A percentile compares a stretch with the other conserved stretches of the same genome.
These are phyloP conservation scores for Dryocosmus kuriphilus DNA, from an alignment of 2,888 invertebrate species.

Conservation along the genomic window DNA sequence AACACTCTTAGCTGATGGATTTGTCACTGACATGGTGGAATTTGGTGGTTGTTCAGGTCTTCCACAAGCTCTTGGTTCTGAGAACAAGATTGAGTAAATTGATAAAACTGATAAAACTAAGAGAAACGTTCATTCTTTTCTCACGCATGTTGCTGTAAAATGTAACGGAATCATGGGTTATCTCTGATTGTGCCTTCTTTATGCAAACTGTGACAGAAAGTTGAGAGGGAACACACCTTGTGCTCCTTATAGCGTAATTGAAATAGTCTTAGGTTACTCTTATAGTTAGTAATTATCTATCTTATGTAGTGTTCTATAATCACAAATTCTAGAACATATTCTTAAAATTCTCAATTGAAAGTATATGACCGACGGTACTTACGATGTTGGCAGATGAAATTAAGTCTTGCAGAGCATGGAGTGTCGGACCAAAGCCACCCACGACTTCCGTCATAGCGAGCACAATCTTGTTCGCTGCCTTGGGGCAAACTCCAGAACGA, in stretches of 20 bases:
- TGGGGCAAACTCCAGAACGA: slow-evolving; percentile 94
- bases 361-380: slow-evolving; percentile 77
- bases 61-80: slow-evolving; percentile 94
- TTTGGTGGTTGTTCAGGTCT: slow-evolving; percentile 95
- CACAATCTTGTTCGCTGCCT: slow-evolving; percentile 90
- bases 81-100: slow-evolving; percentile 41
- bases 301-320: background rate
- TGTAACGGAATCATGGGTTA: slow-evolving; percentile 29
- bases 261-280: slow-evolving; percentile 3
- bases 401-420: slow-evolving; percentile 89
- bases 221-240: slow-evolving; percentile 19
- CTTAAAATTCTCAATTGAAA: background rate
- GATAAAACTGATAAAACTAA: background rate
- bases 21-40: slow-evolving; percentile 86
- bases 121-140: background rate
- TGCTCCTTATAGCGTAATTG: slow-evolving; percentile 17
- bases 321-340: background rate
- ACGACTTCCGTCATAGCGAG: slow-evolving; percentile 93
- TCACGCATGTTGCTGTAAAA: slow-evolving; percentile 36
- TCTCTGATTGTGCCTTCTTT: slow-evolving; percentile 24
- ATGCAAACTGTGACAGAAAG: slow-evolving; percentile 15
- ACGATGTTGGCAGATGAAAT: slow-evolving; percentile 97
- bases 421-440: slow-evolving; percentile 98
- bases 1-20: slow-evolving; percentile 79
- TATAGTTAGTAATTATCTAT: background rate